These are phyloP conservation scores for Condylostylus longicornis DNA, from an alignment of 1,140 invertebrate species.

Conservation along the genomic window DNA sequence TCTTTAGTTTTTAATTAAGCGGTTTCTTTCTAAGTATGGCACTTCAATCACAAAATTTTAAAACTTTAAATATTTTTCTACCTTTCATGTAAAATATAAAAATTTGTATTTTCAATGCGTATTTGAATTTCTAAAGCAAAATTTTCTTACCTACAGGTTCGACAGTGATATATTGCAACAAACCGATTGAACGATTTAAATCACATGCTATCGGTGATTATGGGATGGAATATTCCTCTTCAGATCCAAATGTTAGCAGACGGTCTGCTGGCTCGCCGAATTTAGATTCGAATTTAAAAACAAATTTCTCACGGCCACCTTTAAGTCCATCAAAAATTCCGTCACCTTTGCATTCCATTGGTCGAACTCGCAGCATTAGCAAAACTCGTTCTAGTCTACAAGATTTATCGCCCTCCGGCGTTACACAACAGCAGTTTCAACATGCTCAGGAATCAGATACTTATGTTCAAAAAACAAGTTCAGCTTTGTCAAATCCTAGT, in stretches of 20 bases:
- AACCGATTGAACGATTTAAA: background rate
- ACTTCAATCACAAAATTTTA: too few species aligned
- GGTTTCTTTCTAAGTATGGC: too few species aligned
- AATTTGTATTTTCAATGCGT: background rate
- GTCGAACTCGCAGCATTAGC: constrained; percentile 35
- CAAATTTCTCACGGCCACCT: constrained; percentile 36
- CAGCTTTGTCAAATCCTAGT: constrained; percentile 45
- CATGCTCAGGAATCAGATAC: constrained; percentile 42
- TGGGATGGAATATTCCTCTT: constrained; percentile 18
- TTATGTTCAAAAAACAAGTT: constrained; percentile 49
- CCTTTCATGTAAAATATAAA: too few species aligned
- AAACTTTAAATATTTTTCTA: too few species aligned
- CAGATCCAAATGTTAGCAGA: constrained; percentile 22
- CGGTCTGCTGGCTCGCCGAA: background rate
- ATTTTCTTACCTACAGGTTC: constrained; percentile 22
- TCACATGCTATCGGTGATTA: constrained; percentile 16
- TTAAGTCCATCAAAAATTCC: constrained; percentile 45
- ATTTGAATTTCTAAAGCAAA: too few species aligned
- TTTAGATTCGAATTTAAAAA: constrained; percentile 10
- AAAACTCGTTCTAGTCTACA: constrained; percentile 24
- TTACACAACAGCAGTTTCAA: constrained; percentile 11
- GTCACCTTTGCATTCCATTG: constrained; percentile 40
- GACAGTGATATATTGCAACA: constrained; percentile 24
- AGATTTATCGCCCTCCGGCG: constrained; percentile 3
- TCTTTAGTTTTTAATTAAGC: too few species aligned